These are phyloP conservation scores for Acholoe squamosa DNA, from an alignment of 2,888 invertebrate species.

Conservation along the genomic window DNA sequence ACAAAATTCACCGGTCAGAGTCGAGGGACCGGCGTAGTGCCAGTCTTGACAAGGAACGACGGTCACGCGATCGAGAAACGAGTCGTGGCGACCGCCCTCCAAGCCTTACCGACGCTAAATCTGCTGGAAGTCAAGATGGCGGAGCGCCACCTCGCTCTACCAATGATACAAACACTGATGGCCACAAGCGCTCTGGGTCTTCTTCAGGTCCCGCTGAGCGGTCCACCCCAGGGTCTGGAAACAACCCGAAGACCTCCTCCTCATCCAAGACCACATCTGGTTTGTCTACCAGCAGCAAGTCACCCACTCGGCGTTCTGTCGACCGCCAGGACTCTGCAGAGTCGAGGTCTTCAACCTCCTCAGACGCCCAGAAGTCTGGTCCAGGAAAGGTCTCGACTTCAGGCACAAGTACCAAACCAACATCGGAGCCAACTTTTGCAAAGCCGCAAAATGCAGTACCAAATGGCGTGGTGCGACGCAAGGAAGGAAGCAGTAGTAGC, in stretches of 20 bases:
- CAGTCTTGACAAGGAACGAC: constrained; percentile 20
- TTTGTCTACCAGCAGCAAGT: not conserved
- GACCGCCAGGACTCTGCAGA: constrained; percentile 42
- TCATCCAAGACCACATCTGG: not conserved
- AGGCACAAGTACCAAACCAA: not conserved
- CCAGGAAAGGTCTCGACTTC: not conserved
- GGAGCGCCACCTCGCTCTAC: not conserved
- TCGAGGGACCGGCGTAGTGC: constrained; percentile 10
- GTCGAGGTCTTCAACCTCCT: not conserved
- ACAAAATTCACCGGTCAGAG: not conserved
- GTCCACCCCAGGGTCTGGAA: too few species aligned
- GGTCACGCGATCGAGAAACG: constrained; percentile 17
- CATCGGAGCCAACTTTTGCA: not conserved
- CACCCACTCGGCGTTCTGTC: not conserved
- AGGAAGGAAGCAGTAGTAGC: not conserved
- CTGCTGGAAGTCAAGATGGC: not conserved
- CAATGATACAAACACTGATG: too few species aligned
- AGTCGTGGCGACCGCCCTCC: not conserved
- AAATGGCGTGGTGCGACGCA: not conserved
- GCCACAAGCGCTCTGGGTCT: not conserved
- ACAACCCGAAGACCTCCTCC: not conserved
- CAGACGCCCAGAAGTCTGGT: not conserved
- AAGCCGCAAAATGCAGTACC: not conserved
- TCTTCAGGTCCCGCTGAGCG: not conserved
- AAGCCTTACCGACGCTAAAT: not conserved